Evolutionary conservation across 2,113 vertebrate genomes (phyloP).

Genomic region (Carassius carassius): DNA sequence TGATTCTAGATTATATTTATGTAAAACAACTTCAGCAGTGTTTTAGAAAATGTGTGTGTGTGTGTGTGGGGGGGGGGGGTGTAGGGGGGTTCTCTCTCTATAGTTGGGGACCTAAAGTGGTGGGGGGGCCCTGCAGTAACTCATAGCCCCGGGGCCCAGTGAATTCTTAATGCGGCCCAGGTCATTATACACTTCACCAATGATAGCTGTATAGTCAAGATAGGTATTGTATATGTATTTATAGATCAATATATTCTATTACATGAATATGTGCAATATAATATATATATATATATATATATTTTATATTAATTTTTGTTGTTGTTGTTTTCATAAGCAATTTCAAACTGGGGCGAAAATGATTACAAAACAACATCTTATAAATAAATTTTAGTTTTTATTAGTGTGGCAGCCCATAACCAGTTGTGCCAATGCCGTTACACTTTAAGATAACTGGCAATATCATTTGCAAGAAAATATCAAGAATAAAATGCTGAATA

Average conservation of each 20-base stretch:
- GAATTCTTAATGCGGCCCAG: no score
- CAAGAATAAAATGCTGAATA: conserved; percentile 7
- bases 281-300: neutral
- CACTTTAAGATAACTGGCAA: neutral
- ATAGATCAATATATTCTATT: neutral
- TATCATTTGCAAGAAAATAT: neutral
- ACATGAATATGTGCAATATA: neutral
- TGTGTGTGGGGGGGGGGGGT: no score
- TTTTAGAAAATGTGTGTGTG: no score
- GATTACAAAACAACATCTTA: neutral
- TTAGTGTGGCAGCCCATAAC: neutral
- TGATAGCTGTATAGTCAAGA: neutral
- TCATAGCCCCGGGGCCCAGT: no score
- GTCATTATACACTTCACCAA: no score
- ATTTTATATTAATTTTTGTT: no score
- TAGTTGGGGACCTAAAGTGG: no score
- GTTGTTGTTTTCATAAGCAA: neutral
- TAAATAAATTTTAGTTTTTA: neutral
- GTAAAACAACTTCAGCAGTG: no score
- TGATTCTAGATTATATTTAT: no score
- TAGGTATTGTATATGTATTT: neutral
- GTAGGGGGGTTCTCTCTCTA: no score
- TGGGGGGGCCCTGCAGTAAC: no score
- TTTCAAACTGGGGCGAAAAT: neutral
- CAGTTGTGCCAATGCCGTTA: neutral